These are phyloP conservation scores for Napeogenes inachia DNA, from an alignment of 2,888 invertebrate genomes.

Conservation along the genomic window DNA sequence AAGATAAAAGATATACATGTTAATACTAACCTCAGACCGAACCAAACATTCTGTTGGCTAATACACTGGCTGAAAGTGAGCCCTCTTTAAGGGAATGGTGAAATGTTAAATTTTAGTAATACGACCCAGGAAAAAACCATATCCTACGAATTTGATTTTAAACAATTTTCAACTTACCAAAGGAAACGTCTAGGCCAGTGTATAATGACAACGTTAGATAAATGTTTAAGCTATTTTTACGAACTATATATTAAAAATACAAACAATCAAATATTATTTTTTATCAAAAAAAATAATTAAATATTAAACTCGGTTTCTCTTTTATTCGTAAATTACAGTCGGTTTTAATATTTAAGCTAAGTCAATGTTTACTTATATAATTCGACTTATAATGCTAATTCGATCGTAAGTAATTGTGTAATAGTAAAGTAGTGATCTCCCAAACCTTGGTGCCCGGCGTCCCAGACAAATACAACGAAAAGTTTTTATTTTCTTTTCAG, in stretches of 20 bases:
- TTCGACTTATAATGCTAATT: slow-evolving; percentile 72
- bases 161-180: too few species aligned
- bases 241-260: slow-evolving; percentile 16
- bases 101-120: too few species aligned
- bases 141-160: too few species aligned
- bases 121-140: too few species aligned
- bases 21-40: slow-evolving; percentile 74
- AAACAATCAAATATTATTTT: slow-evolving; percentile 34
- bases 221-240: slow-evolving; percentile 22
- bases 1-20: slow-evolving; percentile 73
- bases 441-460: slow-evolving; percentile 69
- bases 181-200: slow-evolving; percentile 11
- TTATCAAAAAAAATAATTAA: slow-evolving; percentile 10
- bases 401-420: slow-evolving; percentile 73
- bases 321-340: slow-evolving; percentile 60
- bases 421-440: slow-evolving; percentile 76
- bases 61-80: slow-evolving; percentile 39
- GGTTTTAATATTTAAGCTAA: slow-evolving; percentile 74
- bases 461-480: slow-evolving; percentile 70
- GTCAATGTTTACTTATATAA: slow-evolving; percentile 77
- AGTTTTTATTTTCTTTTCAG: slow-evolving; percentile 56
- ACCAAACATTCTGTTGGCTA: slow-evolving; percentile 71
- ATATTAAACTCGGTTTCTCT: slow-evolving; percentile 45
- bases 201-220: slow-evolving; percentile 24
- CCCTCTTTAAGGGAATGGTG: too few species aligned